Evolutionary conservation across 35 echinoderm and acorn worm genomes (phyloP), one percentile per base, ranked within the genome.

Genomic region (Apostichopus californicus): DNA sequence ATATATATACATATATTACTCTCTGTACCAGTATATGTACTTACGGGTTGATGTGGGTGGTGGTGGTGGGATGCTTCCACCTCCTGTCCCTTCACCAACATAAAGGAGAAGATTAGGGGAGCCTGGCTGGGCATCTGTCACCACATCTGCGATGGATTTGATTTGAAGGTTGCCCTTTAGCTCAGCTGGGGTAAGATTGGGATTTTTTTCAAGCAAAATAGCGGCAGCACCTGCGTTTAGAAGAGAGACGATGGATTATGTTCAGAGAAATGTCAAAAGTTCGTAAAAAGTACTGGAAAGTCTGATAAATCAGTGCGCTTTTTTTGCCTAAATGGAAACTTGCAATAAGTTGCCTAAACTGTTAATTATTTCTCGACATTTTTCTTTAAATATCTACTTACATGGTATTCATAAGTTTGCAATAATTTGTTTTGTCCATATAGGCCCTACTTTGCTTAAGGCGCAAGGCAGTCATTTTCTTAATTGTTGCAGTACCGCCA

Each of bases 41-140:
- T 85, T 85, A 85, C 81, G 54, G 0, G 81, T 85, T 85, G 81
- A 85, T 58, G 55, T 85, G 10, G 81, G 81, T 56, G 81, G 81
- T 23, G 54, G 54, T 55, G 81, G 81, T 14, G 81, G 81, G 8
- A 85, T 15, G 54, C 17, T 58, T 58, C 89, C 89, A 6, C 80
- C 89, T 34, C 79, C 80, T 77, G 7, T 7, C 0, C 87, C 88
- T 25, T 78, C 54, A 55, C 94, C 94, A 17, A 95, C 77, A 57
- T 95, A 95, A 8, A 95, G 81, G 21, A 95, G 94, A 13, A 91
- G 90, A 78, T 95, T 88, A 24, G 94, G 94, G 24, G 94, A 95
- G 20, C 90, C 90, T 14, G 56, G 15, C 58, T 68, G 68, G n/a
- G 66, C 80, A 26, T 61, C 73, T 52, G 64, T 78, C 10, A 80